phyloP scores from a whole-genome alignment of 2,797 vertebrate species.

The Gobio occitaniae region DNA sequence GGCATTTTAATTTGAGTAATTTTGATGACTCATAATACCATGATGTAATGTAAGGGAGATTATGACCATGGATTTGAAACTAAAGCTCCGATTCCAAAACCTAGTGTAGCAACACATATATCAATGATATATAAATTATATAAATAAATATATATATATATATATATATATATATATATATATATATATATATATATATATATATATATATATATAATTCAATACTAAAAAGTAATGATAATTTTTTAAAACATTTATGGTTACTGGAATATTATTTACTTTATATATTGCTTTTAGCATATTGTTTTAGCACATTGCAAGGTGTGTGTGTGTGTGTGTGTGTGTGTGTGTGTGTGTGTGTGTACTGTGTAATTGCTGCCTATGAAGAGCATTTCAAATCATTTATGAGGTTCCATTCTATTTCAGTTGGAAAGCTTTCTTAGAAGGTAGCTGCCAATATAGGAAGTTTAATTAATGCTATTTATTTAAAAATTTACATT shows the following conservation, averaged over 20 bases:
- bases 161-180: too few relatives aligned
- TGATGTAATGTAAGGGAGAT: not conserved
- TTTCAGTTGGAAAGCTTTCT: not conserved
- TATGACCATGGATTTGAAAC: not conserved
- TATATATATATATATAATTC: too few relatives aligned
- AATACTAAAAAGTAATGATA: too few relatives aligned
- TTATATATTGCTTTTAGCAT: not conserved
- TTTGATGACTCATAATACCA: slow-evolving; percentile 16
- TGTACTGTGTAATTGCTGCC: not conserved
- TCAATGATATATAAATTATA: too few relatives aligned
- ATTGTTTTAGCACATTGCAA: not conserved
- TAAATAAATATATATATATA: too few relatives aligned
- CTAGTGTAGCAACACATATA: not conserved
- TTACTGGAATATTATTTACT: not conserved
- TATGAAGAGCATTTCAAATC: not conserved
- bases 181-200: too few relatives aligned
- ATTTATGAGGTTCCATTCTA: not conserved
- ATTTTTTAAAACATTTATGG: too few relatives aligned
- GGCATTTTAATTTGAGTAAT: slow-evolving; percentile 8
- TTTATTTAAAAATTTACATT: not conserved
- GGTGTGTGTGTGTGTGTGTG: not conserved
- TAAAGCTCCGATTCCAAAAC: not conserved
- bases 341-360: not conserved
- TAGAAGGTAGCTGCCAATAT: not conserved
- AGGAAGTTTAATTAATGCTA: not conserved